These are phyloP conservation scores for Heptranchias perlo DNA, from an alignment of 2,113 vertebrate species.

Conservation along the genomic window DNA sequence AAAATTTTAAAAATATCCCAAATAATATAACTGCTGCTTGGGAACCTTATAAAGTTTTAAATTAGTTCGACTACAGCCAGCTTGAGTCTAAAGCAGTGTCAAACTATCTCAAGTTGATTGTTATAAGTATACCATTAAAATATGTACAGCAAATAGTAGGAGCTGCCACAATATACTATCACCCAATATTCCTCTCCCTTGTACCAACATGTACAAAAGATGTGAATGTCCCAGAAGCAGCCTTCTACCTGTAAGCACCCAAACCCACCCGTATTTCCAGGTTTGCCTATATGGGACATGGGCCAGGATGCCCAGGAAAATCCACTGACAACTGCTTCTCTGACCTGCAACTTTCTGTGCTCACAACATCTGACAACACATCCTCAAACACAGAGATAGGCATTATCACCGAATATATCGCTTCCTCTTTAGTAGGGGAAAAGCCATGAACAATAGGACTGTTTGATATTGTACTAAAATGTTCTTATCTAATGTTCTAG, in stretches of 20 bases:
- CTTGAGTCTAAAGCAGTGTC: no score
- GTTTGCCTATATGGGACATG: not conserved
- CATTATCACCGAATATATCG: not conserved
- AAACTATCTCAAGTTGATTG: not conserved
- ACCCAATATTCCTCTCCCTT: not conserved
- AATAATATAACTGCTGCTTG: not conserved
- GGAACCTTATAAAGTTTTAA: not conserved
- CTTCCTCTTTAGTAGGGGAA: not conserved
- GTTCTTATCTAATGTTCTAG: not conserved
- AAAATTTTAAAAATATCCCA: not conserved
- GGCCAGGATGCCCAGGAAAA: not conserved
- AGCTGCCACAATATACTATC: no score
- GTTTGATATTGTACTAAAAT: not conserved
- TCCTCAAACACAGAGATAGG: no score
- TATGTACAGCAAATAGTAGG: not conserved
- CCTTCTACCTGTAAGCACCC: not conserved
- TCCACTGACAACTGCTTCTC: not conserved
- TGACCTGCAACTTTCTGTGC: not conserved
- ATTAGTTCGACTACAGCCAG: not conserved
- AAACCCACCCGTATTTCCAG: not conserved
- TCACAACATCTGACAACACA: not conserved
- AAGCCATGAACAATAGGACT: slow-evolving; percentile 1
- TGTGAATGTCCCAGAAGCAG: not conserved
- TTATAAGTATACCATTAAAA: not conserved
- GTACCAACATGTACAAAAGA: not conserved